Percentiles rank a stretch among this genome's conserved stretches.
phyloP scores from a whole-genome alignment of 2,888 invertebrate species.

The Proisotoma minuta region DNA sequence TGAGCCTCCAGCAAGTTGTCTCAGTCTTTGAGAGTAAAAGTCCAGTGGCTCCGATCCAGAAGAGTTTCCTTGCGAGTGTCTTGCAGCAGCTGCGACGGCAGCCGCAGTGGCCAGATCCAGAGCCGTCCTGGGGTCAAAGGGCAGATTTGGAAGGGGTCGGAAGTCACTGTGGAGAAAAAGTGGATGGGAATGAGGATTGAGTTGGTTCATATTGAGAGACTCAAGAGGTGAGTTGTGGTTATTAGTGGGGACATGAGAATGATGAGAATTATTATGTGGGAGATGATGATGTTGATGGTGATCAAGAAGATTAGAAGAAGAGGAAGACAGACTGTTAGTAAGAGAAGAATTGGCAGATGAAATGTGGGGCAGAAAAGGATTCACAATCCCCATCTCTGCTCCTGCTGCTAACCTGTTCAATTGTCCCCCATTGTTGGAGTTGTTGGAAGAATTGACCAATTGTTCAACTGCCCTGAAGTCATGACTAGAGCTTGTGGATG shows the following conservation, averaged over 20 bases:
- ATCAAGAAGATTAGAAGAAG: conserved; percentile 32
- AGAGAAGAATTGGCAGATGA: conserved; percentile 28
- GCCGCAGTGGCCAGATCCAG: conserved; percentile 51
- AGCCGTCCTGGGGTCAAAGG: conserved; percentile 48
- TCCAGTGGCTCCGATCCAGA: conserved; percentile 77
- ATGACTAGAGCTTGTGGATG: conserved; percentile 45
- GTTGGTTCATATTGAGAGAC: conserved; percentile 1
- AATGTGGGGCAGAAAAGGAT: conserved; percentile 4
- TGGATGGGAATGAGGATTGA: conserved; percentile 35
- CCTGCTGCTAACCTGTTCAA: conserved; percentile 1
- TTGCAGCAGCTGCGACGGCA: conserved; percentile 67
- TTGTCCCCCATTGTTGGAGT: neutral
- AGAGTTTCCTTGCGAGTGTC: conserved; percentile 55
- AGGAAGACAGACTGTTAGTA: conserved; percentile 43
- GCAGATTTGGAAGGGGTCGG: conserved; percentile 46
- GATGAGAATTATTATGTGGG: conserved; percentile 51
- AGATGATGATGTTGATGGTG: conserved; percentile 49
- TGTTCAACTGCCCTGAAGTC: conserved; percentile 47
- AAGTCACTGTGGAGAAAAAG: conserved; percentile 47
- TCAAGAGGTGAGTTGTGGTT: neutral
- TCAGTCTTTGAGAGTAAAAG: conserved; percentile 99
- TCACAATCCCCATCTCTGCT: neutral
- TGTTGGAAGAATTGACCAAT: conserved; percentile 32
- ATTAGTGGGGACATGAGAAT: neutral
- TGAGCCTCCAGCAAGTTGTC: conserved; percentile 81